phyloP scores from a whole-genome alignment of 2,113 vertebrate species.

The Chelonoidis abingdonii region DNA sequence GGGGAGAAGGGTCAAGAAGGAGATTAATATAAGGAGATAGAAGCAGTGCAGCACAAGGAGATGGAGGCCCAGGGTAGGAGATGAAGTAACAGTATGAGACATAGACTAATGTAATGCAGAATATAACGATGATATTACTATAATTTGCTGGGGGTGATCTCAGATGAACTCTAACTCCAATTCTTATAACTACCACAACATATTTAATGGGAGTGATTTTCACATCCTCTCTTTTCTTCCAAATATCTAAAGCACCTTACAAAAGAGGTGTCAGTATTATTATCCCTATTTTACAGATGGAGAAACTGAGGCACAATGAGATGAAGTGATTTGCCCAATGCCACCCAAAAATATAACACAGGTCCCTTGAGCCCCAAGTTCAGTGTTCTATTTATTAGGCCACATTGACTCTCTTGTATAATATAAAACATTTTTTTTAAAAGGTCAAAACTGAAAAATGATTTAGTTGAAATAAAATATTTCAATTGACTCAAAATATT shows the following conservation, averaged over 20 bases:
- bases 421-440: neutral
- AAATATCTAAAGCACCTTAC: neutral
- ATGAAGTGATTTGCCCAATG: neutral
- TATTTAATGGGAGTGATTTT: neutral
- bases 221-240: neutral
- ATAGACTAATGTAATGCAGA: neutral
- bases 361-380: neutral
- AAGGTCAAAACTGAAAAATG: neutral
- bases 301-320: neutral
- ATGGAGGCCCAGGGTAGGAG: neutral
- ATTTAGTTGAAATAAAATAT: neutral
- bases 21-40: neutral
- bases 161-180: neutral
- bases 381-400: neutral
- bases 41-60: neutral
- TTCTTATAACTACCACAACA: neutral
- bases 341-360: neutral
- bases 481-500: neutral
- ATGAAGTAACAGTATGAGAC: neutral
- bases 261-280: neutral
- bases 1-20: neutral
- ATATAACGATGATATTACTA: neutral
- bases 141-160: neutral
- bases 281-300: neutral
- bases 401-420: neutral